Evolutionary conservation across 2,888 invertebrate genomes (phyloP).

Genomic region (Osedax frankpressi): DNA sequence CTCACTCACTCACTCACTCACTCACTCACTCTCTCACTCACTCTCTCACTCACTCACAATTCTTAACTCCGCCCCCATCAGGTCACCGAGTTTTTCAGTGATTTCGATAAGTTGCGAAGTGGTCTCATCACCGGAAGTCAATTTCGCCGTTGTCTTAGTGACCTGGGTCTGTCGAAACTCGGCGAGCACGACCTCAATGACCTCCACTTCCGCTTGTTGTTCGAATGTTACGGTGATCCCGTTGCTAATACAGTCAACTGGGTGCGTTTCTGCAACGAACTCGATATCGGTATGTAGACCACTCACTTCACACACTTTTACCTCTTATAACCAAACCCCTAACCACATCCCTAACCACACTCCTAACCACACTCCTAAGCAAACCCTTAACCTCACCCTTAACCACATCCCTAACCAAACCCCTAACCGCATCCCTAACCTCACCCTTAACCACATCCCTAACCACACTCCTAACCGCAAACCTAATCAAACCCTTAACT

Average conservation of each 20-base stretch:
- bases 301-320: conserved; percentile 15
- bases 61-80: background rate
- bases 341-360: background rate
- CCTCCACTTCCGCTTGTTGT: conserved; percentile 36
- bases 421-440: too few species aligned
- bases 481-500: too few species aligned
- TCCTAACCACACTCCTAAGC: background rate
- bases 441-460: too few species aligned
- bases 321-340: background rate
- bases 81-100: conserved; percentile 28
- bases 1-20: background rate
- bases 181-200: conserved; percentile 41
- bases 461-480: too few species aligned
- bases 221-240: conserved; percentile 36
- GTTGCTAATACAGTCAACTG: conserved; percentile 36
- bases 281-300: conserved; percentile 38
- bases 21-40: background rate
- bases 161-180: conserved; percentile 41
- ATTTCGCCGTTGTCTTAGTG: conserved; percentile 40
- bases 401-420: background rate
- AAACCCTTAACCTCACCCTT: background rate
- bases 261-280: conserved; percentile 40
- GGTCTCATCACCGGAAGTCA: conserved; percentile 41
- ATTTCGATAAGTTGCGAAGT: conserved; percentile 43
- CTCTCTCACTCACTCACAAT: too few species aligned